Conservation (phyloP, 2,113 vertebrate genomes). For the Laterallus jamaicensis region DNA sequence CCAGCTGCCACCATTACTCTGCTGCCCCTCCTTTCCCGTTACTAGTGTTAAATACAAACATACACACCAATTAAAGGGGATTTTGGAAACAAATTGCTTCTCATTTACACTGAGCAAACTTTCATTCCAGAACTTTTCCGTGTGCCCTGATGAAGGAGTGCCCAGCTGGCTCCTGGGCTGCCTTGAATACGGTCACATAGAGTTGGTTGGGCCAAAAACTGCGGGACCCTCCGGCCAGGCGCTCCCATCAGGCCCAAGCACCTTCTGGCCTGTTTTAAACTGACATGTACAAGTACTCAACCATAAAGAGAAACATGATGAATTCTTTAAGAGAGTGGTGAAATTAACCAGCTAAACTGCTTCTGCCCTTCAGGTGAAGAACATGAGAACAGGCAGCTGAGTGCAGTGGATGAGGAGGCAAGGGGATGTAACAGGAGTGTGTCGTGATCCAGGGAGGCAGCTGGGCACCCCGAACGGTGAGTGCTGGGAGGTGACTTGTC, state of each 20-base stretch:
- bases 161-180: fast-evolving
- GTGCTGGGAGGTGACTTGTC: neutral
- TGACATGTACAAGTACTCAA: neutral
- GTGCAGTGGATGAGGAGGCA: neutral
- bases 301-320: neutral
- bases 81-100: neutral
- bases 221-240: neutral
- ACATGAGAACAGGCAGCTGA: constrained; percentile 9
- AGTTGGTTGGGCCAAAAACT: neutral
- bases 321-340: neutral
- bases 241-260: neutral
- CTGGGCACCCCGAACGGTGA: neutral
- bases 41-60: neutral
- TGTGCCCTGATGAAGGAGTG: neutral
- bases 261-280: neutral
- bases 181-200: fast-evolving
- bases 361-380: constrained; percentile 10
- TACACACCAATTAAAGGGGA: neutral
- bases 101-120: neutral
- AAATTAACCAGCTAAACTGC: neutral
- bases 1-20: neutral
- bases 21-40: neutral
- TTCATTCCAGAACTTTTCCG: neutral
- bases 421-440: neutral
- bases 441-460: constrained; percentile 29